Evolutionary conservation across 2,113 vertebrate genomes (phyloP).

Genomic region (Catagonus wagneri): DNA sequence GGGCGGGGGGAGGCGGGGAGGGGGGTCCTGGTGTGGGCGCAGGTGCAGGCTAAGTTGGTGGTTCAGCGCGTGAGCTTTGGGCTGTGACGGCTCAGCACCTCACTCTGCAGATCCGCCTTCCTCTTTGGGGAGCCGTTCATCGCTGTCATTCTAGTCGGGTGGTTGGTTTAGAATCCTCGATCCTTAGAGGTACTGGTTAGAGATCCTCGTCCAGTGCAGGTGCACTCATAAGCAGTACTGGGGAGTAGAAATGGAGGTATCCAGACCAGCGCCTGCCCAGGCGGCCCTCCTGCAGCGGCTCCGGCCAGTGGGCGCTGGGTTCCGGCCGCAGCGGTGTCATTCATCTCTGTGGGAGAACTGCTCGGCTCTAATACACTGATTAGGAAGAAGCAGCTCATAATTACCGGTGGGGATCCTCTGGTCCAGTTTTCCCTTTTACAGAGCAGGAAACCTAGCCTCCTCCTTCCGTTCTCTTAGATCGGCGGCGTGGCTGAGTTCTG

Average conservation of each 20-base stretch:
- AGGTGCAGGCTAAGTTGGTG: background rate
- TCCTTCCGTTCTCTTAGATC: background rate
- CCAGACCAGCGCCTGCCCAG: background rate
- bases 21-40: too few relatives aligned
- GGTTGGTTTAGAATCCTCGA: background rate
- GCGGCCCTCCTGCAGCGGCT: background rate
- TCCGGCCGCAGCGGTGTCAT: background rate
- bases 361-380: background rate
- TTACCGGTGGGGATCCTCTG: background rate
- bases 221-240: rapidly evolving
- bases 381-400: background rate
- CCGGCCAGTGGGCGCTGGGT: too few relatives aligned
- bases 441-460: background rate
- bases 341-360: background rate
- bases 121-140: background rate
- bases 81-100: background rate
- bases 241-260: background rate
- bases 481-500: background rate
- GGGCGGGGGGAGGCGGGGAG: rapidly evolving
- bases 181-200: background rate
- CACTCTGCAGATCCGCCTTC: rapidly evolving
- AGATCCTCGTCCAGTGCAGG: background rate
- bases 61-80: background rate
- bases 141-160: background rate
- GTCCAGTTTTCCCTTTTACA: background rate